Percentiles rank a stretch among this genome's conserved stretches.
These are phyloP conservation scores for Bursaphelenchus mucronatus DNA, from an alignment of 1,140 invertebrate genomes.

Conservation along the genomic window DNA sequence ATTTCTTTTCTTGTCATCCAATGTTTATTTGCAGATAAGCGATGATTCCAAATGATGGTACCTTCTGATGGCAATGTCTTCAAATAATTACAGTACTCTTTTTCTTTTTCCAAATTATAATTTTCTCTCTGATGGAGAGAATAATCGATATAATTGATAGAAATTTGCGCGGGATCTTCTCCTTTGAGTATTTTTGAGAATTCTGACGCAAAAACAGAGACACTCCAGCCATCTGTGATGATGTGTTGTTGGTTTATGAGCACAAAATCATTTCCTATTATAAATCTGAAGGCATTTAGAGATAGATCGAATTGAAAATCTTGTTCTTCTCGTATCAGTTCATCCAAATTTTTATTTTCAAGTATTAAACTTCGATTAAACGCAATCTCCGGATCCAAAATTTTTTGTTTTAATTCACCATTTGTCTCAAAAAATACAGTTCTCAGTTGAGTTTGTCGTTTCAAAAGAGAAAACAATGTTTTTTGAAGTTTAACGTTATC, in stretches of 20 bases:
- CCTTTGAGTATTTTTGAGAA: constrained; percentile 19
- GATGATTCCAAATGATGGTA: constrained; percentile 4
- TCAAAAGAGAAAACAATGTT: constrained; percentile 32
- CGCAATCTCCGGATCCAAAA: constrained; percentile 22
- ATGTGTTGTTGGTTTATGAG: constrained; percentile 54
- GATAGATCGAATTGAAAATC: constrained; percentile 26
- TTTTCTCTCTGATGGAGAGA: constrained; percentile 9
- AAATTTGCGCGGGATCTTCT: not conserved
- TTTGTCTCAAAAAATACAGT: constrained; percentile 30
- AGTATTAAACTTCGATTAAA: constrained; percentile 4
- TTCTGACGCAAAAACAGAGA: constrained; percentile 49
- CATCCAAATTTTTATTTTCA: not conserved
- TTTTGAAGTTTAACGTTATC: constrained; percentile 8
- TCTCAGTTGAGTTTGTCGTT: constrained; percentile 36
- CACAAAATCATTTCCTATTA: not conserved
- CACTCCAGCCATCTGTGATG: constrained; percentile 57
- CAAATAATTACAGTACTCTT: constrained; percentile 22
- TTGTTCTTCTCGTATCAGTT: constrained; percentile 16
- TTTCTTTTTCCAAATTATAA: constrained; percentile 28
- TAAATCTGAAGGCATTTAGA: constrained; percentile 9
- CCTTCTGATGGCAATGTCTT: constrained; percentile 23
- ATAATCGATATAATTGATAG: constrained; percentile 33
- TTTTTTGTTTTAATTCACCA: constrained; percentile 28
- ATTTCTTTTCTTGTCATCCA: too few relatives aligned
- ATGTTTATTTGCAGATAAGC: too few relatives aligned